Conservation (phyloP, 2,113 vertebrate genomes). For the Charina bottae region DNA sequence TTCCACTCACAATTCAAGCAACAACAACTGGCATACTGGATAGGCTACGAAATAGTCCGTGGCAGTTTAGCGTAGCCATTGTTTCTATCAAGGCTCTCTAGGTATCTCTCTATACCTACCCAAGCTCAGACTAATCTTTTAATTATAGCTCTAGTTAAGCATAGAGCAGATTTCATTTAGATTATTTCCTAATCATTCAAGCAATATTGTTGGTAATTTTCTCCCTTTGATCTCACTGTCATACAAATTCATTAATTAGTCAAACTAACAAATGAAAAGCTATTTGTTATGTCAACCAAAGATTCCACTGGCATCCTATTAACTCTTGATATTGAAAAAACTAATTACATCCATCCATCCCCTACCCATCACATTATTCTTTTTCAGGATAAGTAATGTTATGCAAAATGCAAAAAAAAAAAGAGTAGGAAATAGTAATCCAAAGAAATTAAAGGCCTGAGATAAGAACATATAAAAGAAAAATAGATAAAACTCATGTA, state of each 20-base stretch:
- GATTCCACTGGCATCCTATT: neutral
- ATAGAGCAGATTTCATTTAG: conserved; percentile 39
- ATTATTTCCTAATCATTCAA: neutral
- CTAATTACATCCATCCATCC: neutral
- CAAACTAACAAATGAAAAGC: fast-evolving
- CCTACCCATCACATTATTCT: neutral
- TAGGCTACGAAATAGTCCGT: neutral
- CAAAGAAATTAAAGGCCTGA: neutral
- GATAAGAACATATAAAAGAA: neutral
- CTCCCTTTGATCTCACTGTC: neutral
- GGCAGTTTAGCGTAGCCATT: neutral
- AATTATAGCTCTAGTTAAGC: conserved; percentile 50
- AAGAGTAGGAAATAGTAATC: neutral
- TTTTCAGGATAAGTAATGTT: neutral
- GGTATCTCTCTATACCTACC: neutral
- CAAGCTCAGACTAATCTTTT: conserved; percentile 50
- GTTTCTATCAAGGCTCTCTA: neutral
- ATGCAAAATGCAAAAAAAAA: no score
- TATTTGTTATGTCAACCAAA: fast-evolving
- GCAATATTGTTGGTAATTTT: neutral
- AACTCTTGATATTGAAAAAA: neutral
- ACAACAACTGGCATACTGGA: neutral
- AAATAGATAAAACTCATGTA: no score
- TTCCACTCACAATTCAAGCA: neutral
- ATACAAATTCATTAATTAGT: neutral